A percentile compares a stretch with the other conserved stretches of the same genome.
These are phyloP conservation scores for Drosophila rhopaloa DNA, from an alignment of 1,140 invertebrate species.

Conservation along the genomic window DNA sequence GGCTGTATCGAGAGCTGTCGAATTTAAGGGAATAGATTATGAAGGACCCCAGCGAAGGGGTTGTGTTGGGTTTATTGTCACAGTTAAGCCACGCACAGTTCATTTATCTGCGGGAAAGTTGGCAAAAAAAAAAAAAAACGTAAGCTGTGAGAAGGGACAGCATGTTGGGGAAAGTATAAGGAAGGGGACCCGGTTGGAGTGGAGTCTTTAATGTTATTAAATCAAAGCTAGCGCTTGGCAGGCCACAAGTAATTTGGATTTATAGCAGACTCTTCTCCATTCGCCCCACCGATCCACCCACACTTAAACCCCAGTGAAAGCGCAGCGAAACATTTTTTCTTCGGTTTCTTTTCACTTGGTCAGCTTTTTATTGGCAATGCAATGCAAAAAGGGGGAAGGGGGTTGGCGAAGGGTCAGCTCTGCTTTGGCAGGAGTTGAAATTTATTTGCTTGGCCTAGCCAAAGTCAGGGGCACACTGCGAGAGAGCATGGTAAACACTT, in stretches of 20 bases:
- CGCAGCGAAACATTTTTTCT: constrained; percentile 44
- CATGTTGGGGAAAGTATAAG: not conserved
- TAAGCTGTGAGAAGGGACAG: not conserved
- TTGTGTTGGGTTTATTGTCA: constrained; percentile 52
- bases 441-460: constrained; percentile 38
- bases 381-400: constrained; percentile 18
- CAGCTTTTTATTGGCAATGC: constrained; percentile 60
- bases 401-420: not conserved
- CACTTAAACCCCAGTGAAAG: constrained; percentile 24
- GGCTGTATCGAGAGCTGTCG: constrained; percentile 11
- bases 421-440: constrained; percentile 44
- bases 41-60: constrained; percentile 12
- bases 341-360: constrained; percentile 42
- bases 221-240: constrained; percentile 48
- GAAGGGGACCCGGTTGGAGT: constrained; percentile 1
- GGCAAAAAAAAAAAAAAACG: constrained; percentile 9
- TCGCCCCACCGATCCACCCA: constrained; percentile 7
- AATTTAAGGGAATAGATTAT: constrained; percentile 4
- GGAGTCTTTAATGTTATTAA: constrained; percentile 61
- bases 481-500: not conserved
- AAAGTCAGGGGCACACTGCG: not conserved
- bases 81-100: constrained; percentile 46
- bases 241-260: constrained; percentile 67
- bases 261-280: constrained; percentile 37
- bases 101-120: constrained; percentile 54